These are phyloP conservation scores for Anastrepha ludens DNA, from an alignment of 1,140 invertebrate species.

Conservation along the genomic window DNA sequence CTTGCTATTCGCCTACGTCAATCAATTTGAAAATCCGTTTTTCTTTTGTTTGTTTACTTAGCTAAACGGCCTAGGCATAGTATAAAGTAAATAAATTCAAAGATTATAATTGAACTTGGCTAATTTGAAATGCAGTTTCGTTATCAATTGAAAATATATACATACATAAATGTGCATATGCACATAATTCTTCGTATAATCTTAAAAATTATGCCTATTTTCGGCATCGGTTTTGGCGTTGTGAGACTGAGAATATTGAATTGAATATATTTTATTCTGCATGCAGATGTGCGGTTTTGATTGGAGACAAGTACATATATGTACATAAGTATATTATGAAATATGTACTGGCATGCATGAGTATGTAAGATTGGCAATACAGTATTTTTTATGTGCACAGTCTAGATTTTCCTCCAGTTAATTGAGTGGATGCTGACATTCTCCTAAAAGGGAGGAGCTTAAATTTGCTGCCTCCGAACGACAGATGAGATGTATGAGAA, in stretches of 20 bases:
- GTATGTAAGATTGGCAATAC: no score
- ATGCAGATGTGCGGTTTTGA: no score
- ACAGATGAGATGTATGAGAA: no score
- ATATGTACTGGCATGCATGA: no score
- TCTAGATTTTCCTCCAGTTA: no score
- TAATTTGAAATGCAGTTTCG: not conserved
- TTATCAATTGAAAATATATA: conserved; percentile 2
- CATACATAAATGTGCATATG: not conserved
- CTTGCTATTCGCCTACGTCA: conserved; percentile 39
- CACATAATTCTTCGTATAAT: not conserved
- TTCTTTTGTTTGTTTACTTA: not conserved
- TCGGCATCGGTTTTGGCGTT: not conserved
- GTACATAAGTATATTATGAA: no score
- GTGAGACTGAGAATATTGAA: not conserved
- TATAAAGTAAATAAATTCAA: not conserved
- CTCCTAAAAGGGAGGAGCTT: no score
- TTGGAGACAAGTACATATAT: no score
- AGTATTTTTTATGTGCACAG: no score
- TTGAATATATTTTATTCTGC: not conserved
- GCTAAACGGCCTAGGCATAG: not conserved
- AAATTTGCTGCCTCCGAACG: no score
- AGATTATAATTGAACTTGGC: not conserved
- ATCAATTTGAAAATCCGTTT: not conserved
- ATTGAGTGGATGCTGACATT: no score
- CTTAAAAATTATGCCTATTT: not conserved